Conservation (phyloP, 1,140 invertebrate genomes). For the Steinernema khuongi region DNA sequence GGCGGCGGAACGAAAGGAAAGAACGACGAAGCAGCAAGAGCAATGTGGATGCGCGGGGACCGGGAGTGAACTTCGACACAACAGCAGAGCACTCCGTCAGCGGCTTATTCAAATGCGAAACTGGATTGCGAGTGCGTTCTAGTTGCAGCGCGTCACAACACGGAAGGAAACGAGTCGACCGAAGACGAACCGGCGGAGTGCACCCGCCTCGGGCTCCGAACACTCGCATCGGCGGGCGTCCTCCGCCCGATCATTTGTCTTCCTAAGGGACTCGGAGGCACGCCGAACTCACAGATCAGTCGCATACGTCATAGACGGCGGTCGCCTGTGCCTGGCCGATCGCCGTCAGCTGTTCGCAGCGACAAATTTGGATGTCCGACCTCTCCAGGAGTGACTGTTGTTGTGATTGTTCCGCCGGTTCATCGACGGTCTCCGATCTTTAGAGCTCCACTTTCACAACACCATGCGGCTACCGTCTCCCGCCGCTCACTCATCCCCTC, state of each 20-base stretch:
- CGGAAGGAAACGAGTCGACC: too few species aligned
- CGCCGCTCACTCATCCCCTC: background rate
- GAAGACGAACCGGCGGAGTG: conserved; percentile 5
- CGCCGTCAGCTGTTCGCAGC: background rate
- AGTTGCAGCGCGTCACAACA: background rate
- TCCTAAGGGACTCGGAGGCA: background rate
- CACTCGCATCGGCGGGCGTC: background rate
- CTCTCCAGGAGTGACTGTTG: background rate
- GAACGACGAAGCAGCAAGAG: too few species aligned
- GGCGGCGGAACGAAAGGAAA: too few species aligned
- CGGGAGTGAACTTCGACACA: background rate
- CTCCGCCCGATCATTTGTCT: background rate
- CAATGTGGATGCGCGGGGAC: too few species aligned
- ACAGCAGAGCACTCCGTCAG: background rate
- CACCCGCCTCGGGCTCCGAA: background rate
- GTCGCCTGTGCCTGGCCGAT: background rate
- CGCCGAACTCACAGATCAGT: conserved; percentile 1
- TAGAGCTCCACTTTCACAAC: background rate
- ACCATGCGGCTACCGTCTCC: background rate
- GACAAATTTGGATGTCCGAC: background rate
- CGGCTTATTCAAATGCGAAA: background rate
- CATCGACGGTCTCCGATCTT: background rate
- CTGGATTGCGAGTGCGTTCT: background rate
- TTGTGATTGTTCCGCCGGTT: background rate
- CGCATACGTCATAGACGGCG: background rate